Evolutionary conservation across 2,888 invertebrate species (phyloP), one percentile per base, ranked within the genome.

Genomic region (Pterostichus niger): DNA sequence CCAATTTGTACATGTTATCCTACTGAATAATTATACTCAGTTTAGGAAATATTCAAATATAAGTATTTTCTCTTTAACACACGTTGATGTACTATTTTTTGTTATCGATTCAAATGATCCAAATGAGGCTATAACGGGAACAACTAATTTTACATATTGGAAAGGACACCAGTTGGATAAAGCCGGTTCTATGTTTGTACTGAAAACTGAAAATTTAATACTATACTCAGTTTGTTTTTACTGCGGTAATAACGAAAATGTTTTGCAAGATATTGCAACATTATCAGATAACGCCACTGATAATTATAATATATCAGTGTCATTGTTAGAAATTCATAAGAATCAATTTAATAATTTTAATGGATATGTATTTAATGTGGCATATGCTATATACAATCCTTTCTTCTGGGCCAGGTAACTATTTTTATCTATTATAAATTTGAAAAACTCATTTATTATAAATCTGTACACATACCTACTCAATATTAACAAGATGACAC

Each of bases 331-430:
- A 6, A 64, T 64, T 33, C 46, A 71, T 46, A 17, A 71, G 24
- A 71, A 71, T 46, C 71, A 71, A 46, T 71, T 71, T 71, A 44
- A 44, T 15, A 46, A 44, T 49, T 49, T 71, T n/a, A 17, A 46
- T 46, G 71, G 71, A 24, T n/a, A 17, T 46, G 11, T 49, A 13
- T 71, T 71, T 46, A 71, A 71, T 31, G 31, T 71, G n/a, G 71
- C 17, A 17, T 71, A 71, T 71, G 46, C 46, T 46, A 49, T 46
- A 11, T 71, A 71, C 10, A 71, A 24, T 13, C 71, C 71, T 6
- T 71, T 46, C 13, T 71, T 71, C 46, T 71, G 71, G 71, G 44
- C 64, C 64, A 64, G 35, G 64, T 64, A 35, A 64, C 24, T 31
- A 24, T 59, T 10, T 59, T 7, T 11, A 59, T 10, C 4, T 6